phyloP scores from a whole-genome alignment of 1,140 invertebrate species.

The Papilio xuthus region DNA sequence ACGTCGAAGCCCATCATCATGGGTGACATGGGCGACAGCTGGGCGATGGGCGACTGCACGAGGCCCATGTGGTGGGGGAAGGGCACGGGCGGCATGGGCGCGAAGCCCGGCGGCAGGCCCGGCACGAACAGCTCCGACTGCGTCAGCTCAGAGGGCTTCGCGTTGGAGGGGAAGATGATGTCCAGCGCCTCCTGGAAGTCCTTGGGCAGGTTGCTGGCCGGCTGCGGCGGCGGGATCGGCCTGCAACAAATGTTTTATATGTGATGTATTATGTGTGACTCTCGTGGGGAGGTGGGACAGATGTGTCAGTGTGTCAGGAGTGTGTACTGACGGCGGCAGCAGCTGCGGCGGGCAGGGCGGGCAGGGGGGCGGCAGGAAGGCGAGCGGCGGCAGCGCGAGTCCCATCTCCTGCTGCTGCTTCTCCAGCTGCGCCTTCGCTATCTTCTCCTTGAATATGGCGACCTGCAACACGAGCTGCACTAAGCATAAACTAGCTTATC shows the following conservation, averaged over 20 bases:
- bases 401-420: slow-evolving; percentile 53
- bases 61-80: slow-evolving; percentile 61
- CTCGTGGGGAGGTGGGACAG: too few species aligned
- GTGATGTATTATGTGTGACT: too few species aligned
- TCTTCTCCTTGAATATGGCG: slow-evolving; percentile 76
- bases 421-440: slow-evolving; percentile 69
- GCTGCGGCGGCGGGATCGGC: slow-evolving; percentile 45
- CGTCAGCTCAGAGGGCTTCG: slow-evolving; percentile 53
- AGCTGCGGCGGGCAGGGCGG: slow-evolving; percentile 38
- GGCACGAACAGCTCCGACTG: slow-evolving; percentile 58
- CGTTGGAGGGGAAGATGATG: slow-evolving; percentile 85
- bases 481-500: too few species aligned
- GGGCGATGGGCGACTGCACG: slow-evolving; percentile 52
- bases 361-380: slow-evolving; percentile 41
- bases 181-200: slow-evolving; percentile 88
- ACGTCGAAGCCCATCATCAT: slow-evolving; percentile 76
- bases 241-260: too few species aligned
- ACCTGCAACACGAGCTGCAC: slow-evolving; percentile 54
- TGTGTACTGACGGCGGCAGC: slow-evolving; percentile 31
- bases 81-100: slow-evolving; percentile 49
- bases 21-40: slow-evolving; percentile 46
- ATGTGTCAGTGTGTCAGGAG: not conserved
- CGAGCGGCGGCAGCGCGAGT: slow-evolving; percentile 46
- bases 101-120: slow-evolving; percentile 55
- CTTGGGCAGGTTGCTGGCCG: slow-evolving; percentile 54